These are phyloP conservation scores for Cladopsammia gracilis DNA, from an alignment of 64 coral and sea anemone species.

Conservation along the genomic window DNA sequence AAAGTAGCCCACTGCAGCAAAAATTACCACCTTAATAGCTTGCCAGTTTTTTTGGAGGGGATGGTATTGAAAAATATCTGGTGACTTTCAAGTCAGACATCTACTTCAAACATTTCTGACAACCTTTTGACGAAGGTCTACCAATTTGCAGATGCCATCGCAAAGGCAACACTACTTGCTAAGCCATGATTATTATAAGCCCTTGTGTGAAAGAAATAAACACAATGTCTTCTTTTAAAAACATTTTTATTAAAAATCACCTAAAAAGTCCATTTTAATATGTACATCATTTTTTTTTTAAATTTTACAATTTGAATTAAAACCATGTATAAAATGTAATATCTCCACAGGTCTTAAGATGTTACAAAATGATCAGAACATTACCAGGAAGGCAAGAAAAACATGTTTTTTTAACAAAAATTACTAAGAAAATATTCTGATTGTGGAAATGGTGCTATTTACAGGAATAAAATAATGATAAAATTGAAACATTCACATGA, in stretches of 20 bases:
- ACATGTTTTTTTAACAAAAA: neutral
- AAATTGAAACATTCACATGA: conserved; percentile 53
- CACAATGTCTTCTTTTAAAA: neutral
- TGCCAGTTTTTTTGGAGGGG: too few relatives aligned
- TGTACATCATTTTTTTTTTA: conserved; percentile 15
- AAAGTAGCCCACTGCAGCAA: too few relatives aligned
- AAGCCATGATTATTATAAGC: too few relatives aligned
- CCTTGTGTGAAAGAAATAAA: neutral
- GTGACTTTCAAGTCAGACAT: too few relatives aligned
- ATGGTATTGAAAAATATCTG: too few relatives aligned
- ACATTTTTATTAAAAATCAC: neutral
- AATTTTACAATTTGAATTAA: neutral
- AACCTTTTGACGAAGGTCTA: too few relatives aligned
- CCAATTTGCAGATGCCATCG: too few relatives aligned
- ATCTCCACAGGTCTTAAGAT: neutral
- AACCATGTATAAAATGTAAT: neutral
- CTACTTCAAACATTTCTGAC: too few relatives aligned
- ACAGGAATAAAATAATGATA: neutral
- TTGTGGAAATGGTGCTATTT: neutral
- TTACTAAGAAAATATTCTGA: neutral
- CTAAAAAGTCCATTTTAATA: neutral
- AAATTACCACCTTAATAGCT: too few relatives aligned
- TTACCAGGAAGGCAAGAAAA: neutral
- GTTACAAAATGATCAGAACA: neutral
- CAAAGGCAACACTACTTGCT: too few relatives aligned